A percentile compares a stretch with the other conserved stretches of the same genome.
phyloP scores from a whole-genome alignment of 2,113 vertebrate species.

The Pterocles burchelli region DNA sequence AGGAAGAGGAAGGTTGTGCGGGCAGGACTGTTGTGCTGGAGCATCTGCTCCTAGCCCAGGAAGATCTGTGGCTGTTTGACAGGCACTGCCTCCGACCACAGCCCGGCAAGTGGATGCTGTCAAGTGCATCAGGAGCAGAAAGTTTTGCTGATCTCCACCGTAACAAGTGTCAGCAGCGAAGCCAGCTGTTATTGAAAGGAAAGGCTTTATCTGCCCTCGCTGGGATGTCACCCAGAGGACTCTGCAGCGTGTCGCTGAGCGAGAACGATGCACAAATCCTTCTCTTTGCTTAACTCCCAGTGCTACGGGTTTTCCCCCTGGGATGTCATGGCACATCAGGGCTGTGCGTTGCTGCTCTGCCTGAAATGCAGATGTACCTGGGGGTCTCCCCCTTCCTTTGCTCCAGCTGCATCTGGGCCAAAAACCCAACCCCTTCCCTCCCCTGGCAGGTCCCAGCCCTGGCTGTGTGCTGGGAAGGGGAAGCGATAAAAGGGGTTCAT shows the following conservation, averaged over 20 bases:
- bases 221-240: not conserved
- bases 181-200: not conserved
- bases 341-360: not conserved
- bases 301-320: fast-evolving
- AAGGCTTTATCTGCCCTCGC: not conserved
- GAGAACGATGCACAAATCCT: not conserved
- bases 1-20: not conserved
- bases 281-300: not conserved
- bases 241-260: not conserved
- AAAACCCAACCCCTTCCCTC: not conserved
- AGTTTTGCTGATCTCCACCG: not conserved
- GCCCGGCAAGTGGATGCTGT: not conserved
- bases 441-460: not conserved
- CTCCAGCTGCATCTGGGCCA: not conserved
- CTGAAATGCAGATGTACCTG: not conserved
- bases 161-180: not conserved
- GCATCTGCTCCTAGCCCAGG: not conserved
- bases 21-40: not conserved
- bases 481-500: not conserved
- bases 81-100: not conserved
- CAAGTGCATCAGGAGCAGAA: not conserved
- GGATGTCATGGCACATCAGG: not conserved
- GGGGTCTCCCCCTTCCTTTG: not conserved
- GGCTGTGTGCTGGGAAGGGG: not conserved
- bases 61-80: not conserved